These are phyloP conservation scores for Archips crataeganus DNA, from an alignment of 2,888 invertebrate species.

Conservation along the genomic window DNA sequence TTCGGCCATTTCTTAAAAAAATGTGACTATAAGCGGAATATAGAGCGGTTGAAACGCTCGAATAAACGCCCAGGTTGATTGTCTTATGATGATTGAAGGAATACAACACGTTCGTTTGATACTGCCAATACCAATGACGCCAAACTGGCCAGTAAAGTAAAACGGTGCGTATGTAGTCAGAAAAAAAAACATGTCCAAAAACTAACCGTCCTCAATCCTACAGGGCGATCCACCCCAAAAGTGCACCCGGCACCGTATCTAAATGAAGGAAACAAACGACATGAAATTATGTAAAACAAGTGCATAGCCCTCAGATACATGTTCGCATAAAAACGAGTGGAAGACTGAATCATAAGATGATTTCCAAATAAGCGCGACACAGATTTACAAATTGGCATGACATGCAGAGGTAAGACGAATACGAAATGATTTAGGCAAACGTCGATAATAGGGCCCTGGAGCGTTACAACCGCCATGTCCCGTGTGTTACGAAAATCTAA, in stretches of 20 bases:
- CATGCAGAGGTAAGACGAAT: neutral
- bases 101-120: no score
- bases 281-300: neutral
- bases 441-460: neutral
- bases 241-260: neutral
- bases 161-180: neutral
- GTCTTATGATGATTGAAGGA: no score
- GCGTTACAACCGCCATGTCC: no score
- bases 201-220: neutral
- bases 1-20: no score
- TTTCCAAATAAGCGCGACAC: no score
- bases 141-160: neutral
- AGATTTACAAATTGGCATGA: neutral
- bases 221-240: neutral
- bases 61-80: no score
- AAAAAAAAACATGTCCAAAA: neutral
- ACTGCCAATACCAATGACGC: no score
- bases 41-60: no score
- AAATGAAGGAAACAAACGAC: neutral
- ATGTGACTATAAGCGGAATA: no score
- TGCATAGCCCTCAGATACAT: neutral
- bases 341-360: conserved; percentile 13
- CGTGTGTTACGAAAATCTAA: no score
- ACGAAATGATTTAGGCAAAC: neutral
- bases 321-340: neutral